Evolutionary conservation across 2,113 vertebrate genomes (phyloP).

Genomic region (Accipiter cooperii): DNA sequence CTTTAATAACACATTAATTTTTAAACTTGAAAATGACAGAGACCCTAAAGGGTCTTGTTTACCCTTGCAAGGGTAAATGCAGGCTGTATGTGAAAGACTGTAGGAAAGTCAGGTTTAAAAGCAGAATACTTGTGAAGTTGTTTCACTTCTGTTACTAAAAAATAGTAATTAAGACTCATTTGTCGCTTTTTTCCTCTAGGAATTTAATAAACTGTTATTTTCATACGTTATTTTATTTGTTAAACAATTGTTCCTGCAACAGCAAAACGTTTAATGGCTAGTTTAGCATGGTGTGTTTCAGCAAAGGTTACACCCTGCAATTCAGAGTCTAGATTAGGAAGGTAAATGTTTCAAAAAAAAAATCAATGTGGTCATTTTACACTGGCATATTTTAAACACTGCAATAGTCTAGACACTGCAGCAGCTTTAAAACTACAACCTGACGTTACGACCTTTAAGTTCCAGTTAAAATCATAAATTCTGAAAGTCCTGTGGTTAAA

Average conservation of each 20-base stretch:
- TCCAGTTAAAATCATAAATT: background rate
- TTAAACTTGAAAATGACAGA: background rate
- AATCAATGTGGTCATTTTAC: background rate
- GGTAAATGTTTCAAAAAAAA: background rate
- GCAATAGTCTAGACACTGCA: background rate
- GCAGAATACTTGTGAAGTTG: background rate
- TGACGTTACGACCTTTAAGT: background rate
- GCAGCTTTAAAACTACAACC: background rate
- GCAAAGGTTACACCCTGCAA: background rate
- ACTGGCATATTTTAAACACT: background rate
- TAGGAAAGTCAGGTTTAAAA: background rate
- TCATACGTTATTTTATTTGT: background rate
- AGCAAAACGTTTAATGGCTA: background rate
- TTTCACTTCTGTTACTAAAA: background rate
- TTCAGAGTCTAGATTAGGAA: background rate
- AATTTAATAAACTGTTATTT: background rate
- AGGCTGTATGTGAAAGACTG: background rate
- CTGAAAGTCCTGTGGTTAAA: background rate
- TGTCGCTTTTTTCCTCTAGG: background rate
- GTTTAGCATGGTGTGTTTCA: background rate
- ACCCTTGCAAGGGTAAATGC: too few species aligned
- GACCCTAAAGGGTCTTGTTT: too few species aligned
- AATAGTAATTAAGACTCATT: background rate
- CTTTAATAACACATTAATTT: accelerated
- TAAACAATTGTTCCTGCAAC: background rate